phyloP scores from a whole-genome alignment of 2,888 invertebrate species.

The Dichetophora obliterata region DNA sequence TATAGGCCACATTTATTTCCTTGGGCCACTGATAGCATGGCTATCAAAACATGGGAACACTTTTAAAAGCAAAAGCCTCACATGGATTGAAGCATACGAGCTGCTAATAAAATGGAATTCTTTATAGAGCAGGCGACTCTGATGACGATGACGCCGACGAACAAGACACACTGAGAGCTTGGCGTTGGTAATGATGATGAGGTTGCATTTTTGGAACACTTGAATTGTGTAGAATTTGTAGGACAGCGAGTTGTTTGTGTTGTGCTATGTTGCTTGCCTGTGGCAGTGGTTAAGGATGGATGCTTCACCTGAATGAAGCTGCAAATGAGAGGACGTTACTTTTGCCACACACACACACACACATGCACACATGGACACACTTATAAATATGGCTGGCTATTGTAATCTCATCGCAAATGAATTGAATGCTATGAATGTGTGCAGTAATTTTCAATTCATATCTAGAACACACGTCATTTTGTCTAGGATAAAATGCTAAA shows the following conservation, averaged over 20 bases:
- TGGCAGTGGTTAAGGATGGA: background rate
- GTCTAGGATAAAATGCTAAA: conserved; percentile 31
- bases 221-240: background rate
- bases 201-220: background rate
- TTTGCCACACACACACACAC: background rate
- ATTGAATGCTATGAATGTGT: conserved; percentile 23
- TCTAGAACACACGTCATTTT: conserved; percentile 43
- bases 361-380: background rate
- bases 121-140: conserved; percentile 53
- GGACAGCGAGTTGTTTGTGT: too few relatives aligned
- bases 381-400: background rate
- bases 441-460: conserved; percentile 34
- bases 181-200: conserved; percentile 5
- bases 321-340: background rate
- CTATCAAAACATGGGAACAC: conserved; percentile 66
- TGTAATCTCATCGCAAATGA: conserved; percentile 29
- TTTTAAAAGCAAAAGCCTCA: conserved; percentile 58
- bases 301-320: background rate
- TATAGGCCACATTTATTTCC: conserved; percentile 66
- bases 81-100: conserved; percentile 59
- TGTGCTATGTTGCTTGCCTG: too few relatives aligned
- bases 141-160: background rate
- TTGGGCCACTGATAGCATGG: conserved; percentile 64
- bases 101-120: conserved; percentile 62
- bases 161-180: background rate